Conservation (phyloP, 2,888 invertebrate species). For the Harmothoe impar region DNA sequence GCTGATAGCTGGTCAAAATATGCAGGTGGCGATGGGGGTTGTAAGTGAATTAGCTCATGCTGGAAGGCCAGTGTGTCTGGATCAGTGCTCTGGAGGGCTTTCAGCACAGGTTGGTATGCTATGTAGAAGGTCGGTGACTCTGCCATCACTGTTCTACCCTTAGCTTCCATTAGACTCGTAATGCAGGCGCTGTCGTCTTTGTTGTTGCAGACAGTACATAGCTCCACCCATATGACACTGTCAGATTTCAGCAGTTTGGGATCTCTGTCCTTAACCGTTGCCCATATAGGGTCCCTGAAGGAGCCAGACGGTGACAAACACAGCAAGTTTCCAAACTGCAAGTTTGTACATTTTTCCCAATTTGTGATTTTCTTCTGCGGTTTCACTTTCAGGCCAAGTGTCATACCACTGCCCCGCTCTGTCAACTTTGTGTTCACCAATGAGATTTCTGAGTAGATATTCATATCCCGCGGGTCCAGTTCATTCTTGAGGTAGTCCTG, state of each 20-base stretch:
- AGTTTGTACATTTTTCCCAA: slow-evolving; percentile 64
- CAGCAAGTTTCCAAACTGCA: slow-evolving; percentile 69
- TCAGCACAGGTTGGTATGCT: slow-evolving; percentile 89
- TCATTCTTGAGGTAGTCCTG: slow-evolving; percentile 58
- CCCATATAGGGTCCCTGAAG: slow-evolving; percentile 69
- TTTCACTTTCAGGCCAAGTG: slow-evolving; percentile 62
- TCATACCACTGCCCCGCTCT: slow-evolving; percentile 41
- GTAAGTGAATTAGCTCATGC: slow-evolving; percentile 87
- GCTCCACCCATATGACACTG: slow-evolving; percentile 65
- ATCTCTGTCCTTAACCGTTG: slow-evolving; percentile 67
- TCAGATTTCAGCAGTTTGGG: slow-evolving; percentile 59
- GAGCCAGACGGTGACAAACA: slow-evolving; percentile 67
- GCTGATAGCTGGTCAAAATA: slow-evolving; percentile 71
- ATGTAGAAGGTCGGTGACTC: slow-evolving; percentile 91
- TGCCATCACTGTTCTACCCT: slow-evolving; percentile 85
- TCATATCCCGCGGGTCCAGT: slow-evolving; percentile 69
- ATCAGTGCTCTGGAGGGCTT: slow-evolving; percentile 87
- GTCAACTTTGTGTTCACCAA: slow-evolving; percentile 61
- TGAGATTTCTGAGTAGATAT: slow-evolving; percentile 63
- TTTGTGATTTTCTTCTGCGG: slow-evolving; percentile 64
- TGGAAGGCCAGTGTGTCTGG: slow-evolving; percentile 87
- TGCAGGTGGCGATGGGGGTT: slow-evolving; percentile 73
- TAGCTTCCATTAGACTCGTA: slow-evolving; percentile 6
- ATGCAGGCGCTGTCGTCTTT: slow-evolving; percentile 56
- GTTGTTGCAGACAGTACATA: slow-evolving; percentile 64